Conservation (phyloP, 2,888 invertebrate species). For the Isotomurus palustris region DNA sequence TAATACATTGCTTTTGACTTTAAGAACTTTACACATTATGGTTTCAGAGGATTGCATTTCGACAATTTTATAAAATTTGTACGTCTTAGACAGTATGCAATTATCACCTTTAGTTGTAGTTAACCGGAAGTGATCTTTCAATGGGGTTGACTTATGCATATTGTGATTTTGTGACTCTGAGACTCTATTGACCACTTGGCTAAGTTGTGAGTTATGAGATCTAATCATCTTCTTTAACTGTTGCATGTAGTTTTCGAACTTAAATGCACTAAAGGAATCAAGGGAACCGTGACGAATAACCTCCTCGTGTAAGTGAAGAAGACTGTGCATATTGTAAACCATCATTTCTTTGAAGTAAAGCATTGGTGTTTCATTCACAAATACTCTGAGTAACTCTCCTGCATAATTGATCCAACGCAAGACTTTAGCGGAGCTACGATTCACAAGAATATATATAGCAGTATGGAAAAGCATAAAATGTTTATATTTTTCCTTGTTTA, state of each 20-base stretch:
- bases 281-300: conserved; percentile 34
- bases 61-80: too few relatives aligned
- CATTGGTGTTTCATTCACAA: conserved; percentile 33
- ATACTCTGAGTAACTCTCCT: conserved; percentile 34
- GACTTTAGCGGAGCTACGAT: too few relatives aligned
- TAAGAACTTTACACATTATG: too few relatives aligned
- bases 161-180: too few relatives aligned
- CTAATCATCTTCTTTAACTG: conserved; percentile 31
- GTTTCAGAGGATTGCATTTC: too few relatives aligned
- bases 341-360: conserved; percentile 42
- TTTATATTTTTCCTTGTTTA: conserved; percentile 7
- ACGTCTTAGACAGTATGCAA: too few relatives aligned
- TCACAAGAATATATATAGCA: conserved; percentile 21
- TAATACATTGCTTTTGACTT: too few relatives aligned
- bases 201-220: conserved; percentile 8
- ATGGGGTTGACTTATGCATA: too few relatives aligned
- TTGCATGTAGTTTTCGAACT: conserved; percentile 44
- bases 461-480: conserved; percentile 22
- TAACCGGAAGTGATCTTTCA: too few relatives aligned
- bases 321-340: conserved; percentile 46
- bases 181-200: conserved; percentile 23
- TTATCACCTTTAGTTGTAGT: too few relatives aligned
- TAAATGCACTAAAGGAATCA: conserved; percentile 41
- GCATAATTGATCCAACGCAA: conserved; percentile 37
- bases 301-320: conserved; percentile 45